Percentiles rank a stretch among this genome's conserved stretches.
Evolutionary conservation across 2,113 vertebrate species (phyloP).

Genomic region (Scatophagus argus): DNA sequence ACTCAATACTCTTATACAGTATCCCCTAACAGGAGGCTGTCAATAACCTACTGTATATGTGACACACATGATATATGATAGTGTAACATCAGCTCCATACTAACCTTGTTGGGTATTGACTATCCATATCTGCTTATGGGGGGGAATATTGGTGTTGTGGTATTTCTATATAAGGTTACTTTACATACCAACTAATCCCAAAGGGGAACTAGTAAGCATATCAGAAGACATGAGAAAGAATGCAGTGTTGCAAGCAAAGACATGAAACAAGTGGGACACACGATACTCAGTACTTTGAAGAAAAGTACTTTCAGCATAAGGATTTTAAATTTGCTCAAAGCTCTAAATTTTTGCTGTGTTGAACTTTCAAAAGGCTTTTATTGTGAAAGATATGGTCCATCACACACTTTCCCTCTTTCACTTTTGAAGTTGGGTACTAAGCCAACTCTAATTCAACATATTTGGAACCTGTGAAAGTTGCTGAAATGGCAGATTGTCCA

Average conservation of each 20-base stretch:
- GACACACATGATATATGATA: constrained; percentile 69
- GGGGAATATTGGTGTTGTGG: constrained; percentile 42
- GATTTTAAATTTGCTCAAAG: constrained; percentile 31
- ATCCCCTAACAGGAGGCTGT: constrained; percentile 69
- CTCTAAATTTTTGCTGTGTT: constrained; percentile 39
- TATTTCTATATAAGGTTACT: constrained; percentile 65
- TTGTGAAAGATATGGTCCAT: constrained; percentile 36
- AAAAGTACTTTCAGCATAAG: not conserved
- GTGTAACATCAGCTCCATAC: constrained; percentile 66
- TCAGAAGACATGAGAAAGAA: constrained; percentile 50
- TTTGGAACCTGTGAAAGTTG: constrained; percentile 61
- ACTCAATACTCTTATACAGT: constrained; percentile 52
- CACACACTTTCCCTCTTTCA: constrained; percentile 36
- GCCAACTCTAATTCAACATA: constrained; percentile 42
- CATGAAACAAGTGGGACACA: constrained; percentile 34
- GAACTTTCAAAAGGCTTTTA: constrained; percentile 28
- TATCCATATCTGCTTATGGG: constrained; percentile 63
- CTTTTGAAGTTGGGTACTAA: constrained; percentile 46
- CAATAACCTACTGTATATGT: constrained; percentile 68
- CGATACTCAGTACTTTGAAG: constrained; percentile 31
- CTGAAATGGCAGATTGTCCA: constrained; percentile 52
- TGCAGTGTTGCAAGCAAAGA: constrained; percentile 35
- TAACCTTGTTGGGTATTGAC: constrained; percentile 67
- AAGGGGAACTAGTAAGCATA: constrained; percentile 31
- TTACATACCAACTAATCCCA: constrained; percentile 58